A percentile compares a stretch with the other conserved stretches of the same genome.
These are phyloP conservation scores for Hypena proboscidalis DNA, from an alignment of 2,888 invertebrate species.

Conservation along the genomic window DNA sequence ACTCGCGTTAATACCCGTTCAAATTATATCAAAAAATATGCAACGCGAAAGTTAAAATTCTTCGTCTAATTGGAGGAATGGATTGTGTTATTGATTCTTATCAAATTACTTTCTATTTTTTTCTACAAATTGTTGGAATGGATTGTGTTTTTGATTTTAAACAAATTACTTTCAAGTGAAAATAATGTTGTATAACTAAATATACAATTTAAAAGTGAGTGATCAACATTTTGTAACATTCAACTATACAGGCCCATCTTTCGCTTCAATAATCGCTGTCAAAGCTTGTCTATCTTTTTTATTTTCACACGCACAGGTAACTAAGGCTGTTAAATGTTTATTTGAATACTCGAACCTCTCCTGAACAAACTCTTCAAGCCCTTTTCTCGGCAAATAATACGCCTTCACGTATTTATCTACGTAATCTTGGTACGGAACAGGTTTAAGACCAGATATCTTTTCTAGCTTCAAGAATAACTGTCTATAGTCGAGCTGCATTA, in stretches of 20 bases:
- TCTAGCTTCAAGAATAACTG: constrained; percentile 97
- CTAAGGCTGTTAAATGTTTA: constrained; percentile 93
- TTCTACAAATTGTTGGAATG: too few species aligned
- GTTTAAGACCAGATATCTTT: constrained; percentile 92
- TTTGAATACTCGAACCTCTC: constrained; percentile 95
- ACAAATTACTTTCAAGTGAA: neutral
- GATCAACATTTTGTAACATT: constrained; percentile 4
- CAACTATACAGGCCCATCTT: constrained; percentile 50
- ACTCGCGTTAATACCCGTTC: too few species aligned
- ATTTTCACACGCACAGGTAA: constrained; percentile 94
- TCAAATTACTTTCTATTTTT: too few species aligned
- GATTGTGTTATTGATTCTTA: too few species aligned
- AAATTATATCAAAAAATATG: too few species aligned
- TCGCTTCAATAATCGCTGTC: constrained; percentile 88
- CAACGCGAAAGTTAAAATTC: too few species aligned
- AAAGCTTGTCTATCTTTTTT: constrained; percentile 94
- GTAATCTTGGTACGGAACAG: constrained; percentile 94
- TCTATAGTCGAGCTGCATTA: constrained; percentile 99
- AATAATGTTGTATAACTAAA: neutral
- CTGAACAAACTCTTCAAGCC: constrained; percentile 95
- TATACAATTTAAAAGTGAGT: neutral
- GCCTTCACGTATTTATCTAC: constrained; percentile 98
- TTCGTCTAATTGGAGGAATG: too few species aligned
- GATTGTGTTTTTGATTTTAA: too few species aligned
- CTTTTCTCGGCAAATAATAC: constrained; percentile 95